phyloP scores from a whole-genome alignment of 2,113 vertebrate species.

The Lagopus leucura region DNA sequence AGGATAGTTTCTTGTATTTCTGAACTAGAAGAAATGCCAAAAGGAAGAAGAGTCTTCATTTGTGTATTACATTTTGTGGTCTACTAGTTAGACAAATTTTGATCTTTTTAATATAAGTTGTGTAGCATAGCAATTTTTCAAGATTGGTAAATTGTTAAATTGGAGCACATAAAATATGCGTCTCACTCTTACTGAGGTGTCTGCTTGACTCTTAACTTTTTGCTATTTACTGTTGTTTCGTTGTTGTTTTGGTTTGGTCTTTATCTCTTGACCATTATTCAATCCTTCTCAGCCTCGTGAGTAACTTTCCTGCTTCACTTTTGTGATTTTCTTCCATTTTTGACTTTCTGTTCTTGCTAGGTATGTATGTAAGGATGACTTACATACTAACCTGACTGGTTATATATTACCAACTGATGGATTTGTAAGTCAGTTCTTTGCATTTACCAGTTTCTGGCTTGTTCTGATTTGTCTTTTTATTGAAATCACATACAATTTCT shows the following conservation, averaged over 20 bases:
- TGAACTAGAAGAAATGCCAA: constrained; percentile 2
- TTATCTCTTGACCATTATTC: neutral
- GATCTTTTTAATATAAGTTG: neutral
- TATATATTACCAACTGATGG: neutral
- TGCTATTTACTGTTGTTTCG: neutral
- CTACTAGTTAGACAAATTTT: constrained; percentile 19
- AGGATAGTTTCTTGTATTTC: constrained; percentile 9
- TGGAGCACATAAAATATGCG: neutral
- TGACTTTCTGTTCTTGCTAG: neutral
- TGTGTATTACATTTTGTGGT: constrained; percentile 7
- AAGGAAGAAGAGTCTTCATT: constrained; percentile 22
- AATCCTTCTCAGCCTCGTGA: neutral
- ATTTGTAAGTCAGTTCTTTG: neutral
- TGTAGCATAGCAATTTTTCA: neutral
- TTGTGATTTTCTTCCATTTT: neutral
- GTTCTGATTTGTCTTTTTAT: neutral
- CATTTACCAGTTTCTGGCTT: neutral
- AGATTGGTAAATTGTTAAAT: neutral
- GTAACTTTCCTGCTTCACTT: neutral
- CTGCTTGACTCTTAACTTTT: neutral
- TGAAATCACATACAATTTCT: neutral
- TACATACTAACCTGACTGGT: neutral
- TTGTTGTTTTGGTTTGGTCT: neutral
- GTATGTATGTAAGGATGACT: neutral
- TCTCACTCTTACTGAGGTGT: neutral